A percentile compares a stretch with the other conserved stretches of the same genome.
Conservation (phyloP, 2,888 invertebrate species). For the Tipula confusa region DNA sequence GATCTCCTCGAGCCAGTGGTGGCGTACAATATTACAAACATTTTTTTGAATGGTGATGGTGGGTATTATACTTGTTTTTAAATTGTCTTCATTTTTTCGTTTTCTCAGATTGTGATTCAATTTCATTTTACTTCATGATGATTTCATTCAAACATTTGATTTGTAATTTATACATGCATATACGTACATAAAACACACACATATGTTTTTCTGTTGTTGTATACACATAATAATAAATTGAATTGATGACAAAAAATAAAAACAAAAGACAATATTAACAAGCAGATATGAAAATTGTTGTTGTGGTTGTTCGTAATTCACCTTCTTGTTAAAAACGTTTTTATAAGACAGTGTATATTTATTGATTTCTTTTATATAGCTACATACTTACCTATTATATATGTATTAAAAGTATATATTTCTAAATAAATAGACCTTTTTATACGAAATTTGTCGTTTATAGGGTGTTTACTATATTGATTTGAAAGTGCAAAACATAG, state of each 20-base stretch:
- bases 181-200: not conserved
- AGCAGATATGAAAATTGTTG: not conserved
- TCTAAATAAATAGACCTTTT: not conserved
- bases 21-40: not conserved
- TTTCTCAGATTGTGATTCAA: not conserved
- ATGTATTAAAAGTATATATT: not conserved
- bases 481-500: not conserved
- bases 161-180: not conserved
- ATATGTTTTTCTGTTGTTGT: not conserved
- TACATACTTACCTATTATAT: too few species aligned
- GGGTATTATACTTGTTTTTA: not conserved
- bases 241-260: not conserved
- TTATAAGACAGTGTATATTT: not conserved
- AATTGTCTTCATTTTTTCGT: not conserved
- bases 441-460: not conserved
- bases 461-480: not conserved
- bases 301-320: not conserved
- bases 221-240: not conserved
- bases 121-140: not conserved
- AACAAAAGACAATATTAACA: not conserved
- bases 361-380: not conserved
- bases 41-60: not conserved
- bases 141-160: constrained; percentile 16
- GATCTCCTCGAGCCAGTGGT: not conserved
- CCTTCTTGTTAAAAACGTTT: not conserved